Conservation (phyloP, 2,888 invertebrate genomes). For the Odontocolon sp. region DNA sequence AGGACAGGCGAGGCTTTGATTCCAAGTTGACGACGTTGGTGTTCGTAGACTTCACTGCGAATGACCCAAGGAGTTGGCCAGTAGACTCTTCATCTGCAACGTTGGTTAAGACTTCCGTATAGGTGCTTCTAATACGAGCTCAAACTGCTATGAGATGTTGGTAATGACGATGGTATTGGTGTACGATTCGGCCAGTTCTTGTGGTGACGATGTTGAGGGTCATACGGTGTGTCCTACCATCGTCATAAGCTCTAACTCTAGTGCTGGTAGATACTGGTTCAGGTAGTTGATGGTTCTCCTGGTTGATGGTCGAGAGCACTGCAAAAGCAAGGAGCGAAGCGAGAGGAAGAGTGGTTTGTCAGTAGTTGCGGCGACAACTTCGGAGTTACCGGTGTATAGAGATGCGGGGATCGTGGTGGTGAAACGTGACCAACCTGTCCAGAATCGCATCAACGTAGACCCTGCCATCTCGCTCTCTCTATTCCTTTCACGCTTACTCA, state of each 20-base stretch:
- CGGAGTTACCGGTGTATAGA: conserved; percentile 43
- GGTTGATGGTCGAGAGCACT: conserved; percentile 47
- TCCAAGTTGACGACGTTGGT: conserved; percentile 25
- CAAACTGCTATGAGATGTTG: conserved; percentile 12
- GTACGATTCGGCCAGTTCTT: background rate
- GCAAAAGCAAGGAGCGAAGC: conserved; percentile 28
- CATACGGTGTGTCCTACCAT: background rate
- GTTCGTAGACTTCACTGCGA: conserved; percentile 12
- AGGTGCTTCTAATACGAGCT: conserved; percentile 3
- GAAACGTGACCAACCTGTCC: conserved; percentile 72
- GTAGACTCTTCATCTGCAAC: conserved; percentile 1
- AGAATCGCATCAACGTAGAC: conserved; percentile 70
- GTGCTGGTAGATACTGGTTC: conserved; percentile 4
- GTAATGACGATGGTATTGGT: conserved; percentile 6
- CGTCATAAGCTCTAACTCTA: background rate
- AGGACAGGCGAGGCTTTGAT: conserved; percentile 6
- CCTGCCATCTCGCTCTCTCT: conserved; percentile 59
- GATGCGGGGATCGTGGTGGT: conserved; percentile 37
- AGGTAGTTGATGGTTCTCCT: background rate
- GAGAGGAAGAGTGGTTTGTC: conserved; percentile 63
- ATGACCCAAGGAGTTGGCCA: conserved; percentile 32
- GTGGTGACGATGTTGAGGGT: background rate
- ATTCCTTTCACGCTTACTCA: conserved; percentile 50
- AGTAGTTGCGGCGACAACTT: conserved; percentile 69
- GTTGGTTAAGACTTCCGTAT: conserved; percentile 2